Evolutionary conservation across 1,140 invertebrate genomes (phyloP).

Genomic region (Probaryconus sp.): DNA sequence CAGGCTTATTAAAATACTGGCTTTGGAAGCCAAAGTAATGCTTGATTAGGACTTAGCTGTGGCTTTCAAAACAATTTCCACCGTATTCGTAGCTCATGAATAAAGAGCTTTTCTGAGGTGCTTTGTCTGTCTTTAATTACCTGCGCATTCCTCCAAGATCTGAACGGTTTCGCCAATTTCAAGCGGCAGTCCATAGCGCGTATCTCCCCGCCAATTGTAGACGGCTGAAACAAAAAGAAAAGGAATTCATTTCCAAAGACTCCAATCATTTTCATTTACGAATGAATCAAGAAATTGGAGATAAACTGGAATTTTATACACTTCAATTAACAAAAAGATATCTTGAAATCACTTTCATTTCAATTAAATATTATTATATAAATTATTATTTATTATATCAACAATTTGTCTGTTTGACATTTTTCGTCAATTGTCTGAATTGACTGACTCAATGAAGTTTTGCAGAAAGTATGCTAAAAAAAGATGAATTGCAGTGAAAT

Average conservation of each 20-base stretch:
- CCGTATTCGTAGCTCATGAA: constrained; percentile 8
- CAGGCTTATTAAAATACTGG: constrained; percentile 10
- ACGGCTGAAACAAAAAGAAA: constrained; percentile 84
- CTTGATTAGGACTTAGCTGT: neutral
- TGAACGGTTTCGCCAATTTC: constrained; percentile 95
- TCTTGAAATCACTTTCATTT: too few relatives aligned
- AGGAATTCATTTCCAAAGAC: constrained; percentile 25
- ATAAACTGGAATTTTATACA: constrained; percentile 38
- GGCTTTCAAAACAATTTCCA: constrained; percentile 26
- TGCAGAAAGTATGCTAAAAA: too few relatives aligned
- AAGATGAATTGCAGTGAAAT: too few relatives aligned
- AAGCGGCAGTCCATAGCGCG: constrained; percentile 87
- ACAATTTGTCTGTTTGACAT: too few relatives aligned
- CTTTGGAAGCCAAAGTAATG: neutral
- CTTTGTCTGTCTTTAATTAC: constrained; percentile 73
- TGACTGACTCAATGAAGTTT: too few relatives aligned
- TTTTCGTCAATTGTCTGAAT: too few relatives aligned
- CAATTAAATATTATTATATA: too few relatives aligned
- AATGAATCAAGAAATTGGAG: constrained; percentile 26
- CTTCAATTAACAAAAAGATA: too few relatives aligned
- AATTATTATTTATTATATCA: too few relatives aligned
- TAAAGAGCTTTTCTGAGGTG: constrained; percentile 13
- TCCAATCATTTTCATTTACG: constrained; percentile 30
- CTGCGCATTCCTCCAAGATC: constrained; percentile 91
- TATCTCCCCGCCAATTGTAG: constrained; percentile 93